phyloP scores from a whole-genome alignment of 2,113 vertebrate species.

The Trochalopteron elliotii region DNA sequence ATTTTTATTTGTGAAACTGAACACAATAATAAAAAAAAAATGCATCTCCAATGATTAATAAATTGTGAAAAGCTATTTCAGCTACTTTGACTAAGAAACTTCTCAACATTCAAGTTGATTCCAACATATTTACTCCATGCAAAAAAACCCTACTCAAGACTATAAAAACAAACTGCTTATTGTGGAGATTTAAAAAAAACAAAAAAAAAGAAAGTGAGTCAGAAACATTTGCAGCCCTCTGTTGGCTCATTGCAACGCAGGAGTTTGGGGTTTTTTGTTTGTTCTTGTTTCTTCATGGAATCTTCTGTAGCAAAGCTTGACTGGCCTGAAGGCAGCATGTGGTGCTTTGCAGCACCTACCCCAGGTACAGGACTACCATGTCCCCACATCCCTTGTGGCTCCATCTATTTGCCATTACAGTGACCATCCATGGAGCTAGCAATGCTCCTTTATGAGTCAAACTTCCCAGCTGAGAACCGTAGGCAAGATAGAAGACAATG shows the following conservation, averaged over 20 bases:
- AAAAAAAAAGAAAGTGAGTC: neutral
- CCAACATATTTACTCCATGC: neutral
- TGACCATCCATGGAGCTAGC: neutral
- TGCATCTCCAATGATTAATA: neutral
- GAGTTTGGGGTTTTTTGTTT: neutral
- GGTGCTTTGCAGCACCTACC: neutral
- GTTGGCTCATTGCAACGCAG: neutral
- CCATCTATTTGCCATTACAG: neutral
- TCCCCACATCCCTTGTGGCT: neutral
- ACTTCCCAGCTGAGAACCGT: neutral
- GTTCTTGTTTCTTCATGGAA: neutral
- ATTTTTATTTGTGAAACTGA: slow-evolving; percentile 6
- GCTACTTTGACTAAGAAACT: neutral
- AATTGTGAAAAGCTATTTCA: neutral
- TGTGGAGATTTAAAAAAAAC: neutral
- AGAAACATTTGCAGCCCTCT: neutral
- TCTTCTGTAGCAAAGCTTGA: neutral
- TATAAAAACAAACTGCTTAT: neutral
- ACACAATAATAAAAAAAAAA: slow-evolving; percentile 6
- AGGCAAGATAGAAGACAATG: neutral
- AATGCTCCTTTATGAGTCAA: neutral
- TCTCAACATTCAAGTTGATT: neutral
- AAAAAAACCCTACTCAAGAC: neutral
- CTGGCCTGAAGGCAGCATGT: neutral
- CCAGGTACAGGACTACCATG: fast-evolving